These are phyloP conservation scores for Drosophila rufa DNA, from an alignment of 1,140 invertebrate species.

Conservation along the genomic window DNA sequence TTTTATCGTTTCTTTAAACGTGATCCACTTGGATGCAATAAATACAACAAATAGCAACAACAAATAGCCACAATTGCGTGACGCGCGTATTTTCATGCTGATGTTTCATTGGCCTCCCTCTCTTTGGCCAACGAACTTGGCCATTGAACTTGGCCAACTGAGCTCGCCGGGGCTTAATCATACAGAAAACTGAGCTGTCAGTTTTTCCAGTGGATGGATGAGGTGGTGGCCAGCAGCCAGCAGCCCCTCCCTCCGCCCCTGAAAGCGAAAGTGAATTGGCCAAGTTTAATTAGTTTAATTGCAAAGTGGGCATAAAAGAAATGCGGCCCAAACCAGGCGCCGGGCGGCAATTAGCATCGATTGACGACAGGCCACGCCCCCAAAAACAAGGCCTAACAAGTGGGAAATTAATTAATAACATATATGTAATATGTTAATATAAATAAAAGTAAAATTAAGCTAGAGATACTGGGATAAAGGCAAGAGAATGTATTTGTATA, in stretches of 20 bases:
- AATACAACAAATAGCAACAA: not conserved
- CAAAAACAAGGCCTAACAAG: no score
- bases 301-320: conserved; percentile 33
- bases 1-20: not conserved
- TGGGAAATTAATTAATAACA: no score
- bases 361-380: conserved; percentile 3
- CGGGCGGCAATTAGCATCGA: conserved; percentile 15
- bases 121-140: conserved; percentile 28
- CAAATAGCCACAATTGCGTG: conserved; percentile 55
- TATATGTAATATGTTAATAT: no score
- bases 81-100: conserved; percentile 61
- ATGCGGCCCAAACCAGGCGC: conserved; percentile 7
- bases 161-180: conserved; percentile 51
- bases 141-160: conserved; percentile 64
- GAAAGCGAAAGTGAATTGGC: conserved; percentile 69
- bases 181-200: conserved; percentile 47
- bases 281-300: conserved; percentile 76
- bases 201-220: conserved; percentile 5
- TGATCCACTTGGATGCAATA: not conserved
- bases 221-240: not conserved
- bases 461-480: no score
- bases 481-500: no score
- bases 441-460: no score
- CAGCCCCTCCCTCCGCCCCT: conserved; percentile 2
- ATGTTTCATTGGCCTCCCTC: conserved; percentile 17